Evolutionary conservation across 1,140 invertebrate genomes (phyloP).

Genomic region (Acromyrmex echinatior): DNA sequence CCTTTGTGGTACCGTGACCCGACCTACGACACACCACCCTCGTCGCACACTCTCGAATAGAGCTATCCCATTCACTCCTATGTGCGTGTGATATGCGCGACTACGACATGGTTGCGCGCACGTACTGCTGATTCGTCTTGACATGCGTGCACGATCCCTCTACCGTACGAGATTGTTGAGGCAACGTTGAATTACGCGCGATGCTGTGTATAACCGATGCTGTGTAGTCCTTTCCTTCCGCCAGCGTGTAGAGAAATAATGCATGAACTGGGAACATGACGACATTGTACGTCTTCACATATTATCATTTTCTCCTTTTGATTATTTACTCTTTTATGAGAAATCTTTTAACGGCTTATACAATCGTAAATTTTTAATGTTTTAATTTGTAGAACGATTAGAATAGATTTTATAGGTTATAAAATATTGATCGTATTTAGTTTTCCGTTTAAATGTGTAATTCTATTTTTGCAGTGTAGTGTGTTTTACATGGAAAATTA

Average conservation of each 20-base stretch:
- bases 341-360: neutral
- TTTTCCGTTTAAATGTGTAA: too few relatives aligned
- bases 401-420: neutral
- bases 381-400: neutral
- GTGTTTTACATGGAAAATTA: too few relatives aligned
- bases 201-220: constrained; percentile 6
- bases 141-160: constrained; percentile 31
- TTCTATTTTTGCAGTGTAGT: too few relatives aligned
- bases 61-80: constrained; percentile 21
- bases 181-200: constrained; percentile 44
- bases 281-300: constrained; percentile 16
- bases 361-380: neutral
- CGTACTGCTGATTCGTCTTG: constrained; percentile 50
- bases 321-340: neutral
- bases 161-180: constrained; percentile 31
- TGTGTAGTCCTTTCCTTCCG: constrained; percentile 29
- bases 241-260: constrained; percentile 13
- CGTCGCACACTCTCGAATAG: constrained; percentile 21
- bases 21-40: constrained; percentile 60
- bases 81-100: constrained; percentile 35
- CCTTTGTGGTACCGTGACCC: constrained; percentile 67
- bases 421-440: neutral
- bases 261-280: neutral
- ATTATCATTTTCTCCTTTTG: neutral
- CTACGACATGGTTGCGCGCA: constrained; percentile 34